phyloP scores from a whole-genome alignment of 2,797 vertebrate genomes.

The Pachyuromys duprasi region DNA sequence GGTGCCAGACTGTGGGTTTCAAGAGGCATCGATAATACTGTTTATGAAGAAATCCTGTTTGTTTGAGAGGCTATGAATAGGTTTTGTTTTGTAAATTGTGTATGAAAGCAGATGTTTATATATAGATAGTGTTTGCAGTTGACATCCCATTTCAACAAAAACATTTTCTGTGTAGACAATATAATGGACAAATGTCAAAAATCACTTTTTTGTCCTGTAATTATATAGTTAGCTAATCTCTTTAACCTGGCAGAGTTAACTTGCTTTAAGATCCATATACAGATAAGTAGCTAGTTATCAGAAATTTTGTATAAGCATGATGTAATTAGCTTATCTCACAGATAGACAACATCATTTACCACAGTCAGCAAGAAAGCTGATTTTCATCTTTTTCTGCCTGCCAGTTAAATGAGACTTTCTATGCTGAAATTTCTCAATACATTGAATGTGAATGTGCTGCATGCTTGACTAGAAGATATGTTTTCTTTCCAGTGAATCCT shows the following conservation, averaged over 20 bases:
- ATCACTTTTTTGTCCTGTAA: neutral
- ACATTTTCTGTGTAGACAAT: neutral
- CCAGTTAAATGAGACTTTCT: neutral
- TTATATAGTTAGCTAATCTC: neutral
- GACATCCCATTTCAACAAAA: neutral
- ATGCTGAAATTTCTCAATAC: neutral
- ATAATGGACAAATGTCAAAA: neutral
- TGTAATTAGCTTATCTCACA: neutral
- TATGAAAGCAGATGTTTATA: constrained; percentile 43
- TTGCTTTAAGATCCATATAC: neutral
- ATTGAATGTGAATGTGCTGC: neutral
- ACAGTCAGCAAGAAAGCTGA: neutral
- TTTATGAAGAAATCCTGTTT: constrained; percentile 65
- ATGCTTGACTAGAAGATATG: neutral
- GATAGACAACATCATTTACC: neutral
- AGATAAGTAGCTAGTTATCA: neutral
- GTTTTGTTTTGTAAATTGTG: constrained; percentile 57
- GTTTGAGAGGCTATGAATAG: constrained; percentile 58
- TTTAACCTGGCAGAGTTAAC: constrained; percentile 7
- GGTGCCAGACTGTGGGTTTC: neutral
- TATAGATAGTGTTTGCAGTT: neutral
- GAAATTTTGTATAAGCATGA: neutral
- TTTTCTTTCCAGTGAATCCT: neutral
- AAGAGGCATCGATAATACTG: constrained; percentile 21
- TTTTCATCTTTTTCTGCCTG: constrained; percentile 16